A percentile compares a stretch with the other conserved stretches of the same genome.
Evolutionary conservation across 2,888 invertebrate genomes (phyloP).

Genomic region (Eledone cirrhosa): DNA sequence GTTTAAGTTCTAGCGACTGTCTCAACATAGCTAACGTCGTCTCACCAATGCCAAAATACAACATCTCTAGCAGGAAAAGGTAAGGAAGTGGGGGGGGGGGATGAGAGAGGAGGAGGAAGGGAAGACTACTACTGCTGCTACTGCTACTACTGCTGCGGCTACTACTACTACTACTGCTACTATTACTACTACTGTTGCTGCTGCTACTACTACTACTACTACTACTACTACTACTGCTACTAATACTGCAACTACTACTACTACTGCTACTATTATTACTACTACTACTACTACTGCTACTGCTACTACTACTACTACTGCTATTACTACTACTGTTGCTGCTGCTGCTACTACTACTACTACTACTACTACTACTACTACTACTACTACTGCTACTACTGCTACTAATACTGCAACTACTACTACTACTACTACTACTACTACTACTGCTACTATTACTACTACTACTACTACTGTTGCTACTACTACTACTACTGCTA

Average conservation of each 20-base stretch:
- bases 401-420: no score
- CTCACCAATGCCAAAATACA: constrained; percentile 19
- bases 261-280: no score
- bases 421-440: constrained; percentile 25
- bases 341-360: constrained; percentile 13
- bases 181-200: no score
- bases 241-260: no score
- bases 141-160: no score
- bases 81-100: background rate
- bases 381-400: constrained; percentile 7
- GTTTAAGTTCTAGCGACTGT: constrained; percentile 18
- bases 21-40: background rate
- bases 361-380: constrained; percentile 13
- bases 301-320: constrained; percentile 13
- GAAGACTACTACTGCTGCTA: no score
- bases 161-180: no score
- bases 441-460: constrained; percentile 13
- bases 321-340: constrained; percentile 20
- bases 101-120: no score
- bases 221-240: no score
- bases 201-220: no score
- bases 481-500: constrained; percentile 16
- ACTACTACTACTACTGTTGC: constrained; percentile 13
- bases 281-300: background rate
- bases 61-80: constrained; percentile 21